These are phyloP conservation scores for Eospalax fontanierii DNA, from an alignment of 2,797 vertebrate genomes.

Conservation along the genomic window DNA sequence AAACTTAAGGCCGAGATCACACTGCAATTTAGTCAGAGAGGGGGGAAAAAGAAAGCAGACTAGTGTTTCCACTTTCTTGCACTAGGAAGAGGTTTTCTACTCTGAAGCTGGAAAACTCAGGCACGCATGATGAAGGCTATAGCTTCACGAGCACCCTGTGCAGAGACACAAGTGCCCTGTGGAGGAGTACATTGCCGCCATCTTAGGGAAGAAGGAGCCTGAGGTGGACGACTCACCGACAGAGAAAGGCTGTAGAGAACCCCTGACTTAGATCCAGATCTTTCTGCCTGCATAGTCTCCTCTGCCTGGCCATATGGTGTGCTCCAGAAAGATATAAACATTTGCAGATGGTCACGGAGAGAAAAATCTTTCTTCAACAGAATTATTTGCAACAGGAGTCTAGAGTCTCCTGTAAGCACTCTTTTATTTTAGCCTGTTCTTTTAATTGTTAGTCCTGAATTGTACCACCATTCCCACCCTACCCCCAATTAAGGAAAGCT, in stretches of 20 bases:
- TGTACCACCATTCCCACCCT: background rate
- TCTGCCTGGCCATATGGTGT: rapidly evolving
- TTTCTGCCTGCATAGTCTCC: background rate
- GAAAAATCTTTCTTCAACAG: background rate
- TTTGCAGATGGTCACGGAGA: background rate
- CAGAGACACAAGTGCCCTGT: rapidly evolving
- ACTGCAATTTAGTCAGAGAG: background rate
- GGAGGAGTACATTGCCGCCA: background rate
- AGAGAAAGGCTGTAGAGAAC: background rate
- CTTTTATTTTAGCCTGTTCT: background rate
- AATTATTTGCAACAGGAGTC: background rate
- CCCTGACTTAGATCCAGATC: background rate
- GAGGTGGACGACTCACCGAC: rapidly evolving
- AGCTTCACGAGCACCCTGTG: too few species aligned
- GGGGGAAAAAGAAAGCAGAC: background rate
- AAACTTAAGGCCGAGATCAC: background rate
- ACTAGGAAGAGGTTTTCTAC: background rate
- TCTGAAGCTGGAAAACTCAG: conserved; percentile 46
- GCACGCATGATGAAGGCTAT: rapidly evolving
- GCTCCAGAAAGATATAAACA: background rate
- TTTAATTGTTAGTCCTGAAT: background rate
- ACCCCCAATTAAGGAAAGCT: background rate
- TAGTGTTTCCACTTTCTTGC: rapidly evolving
- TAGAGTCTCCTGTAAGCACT: background rate
- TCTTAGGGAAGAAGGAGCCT: background rate